Conservation (phyloP, 2,113 vertebrate species). For the Pluvianellus socialis region DNA sequence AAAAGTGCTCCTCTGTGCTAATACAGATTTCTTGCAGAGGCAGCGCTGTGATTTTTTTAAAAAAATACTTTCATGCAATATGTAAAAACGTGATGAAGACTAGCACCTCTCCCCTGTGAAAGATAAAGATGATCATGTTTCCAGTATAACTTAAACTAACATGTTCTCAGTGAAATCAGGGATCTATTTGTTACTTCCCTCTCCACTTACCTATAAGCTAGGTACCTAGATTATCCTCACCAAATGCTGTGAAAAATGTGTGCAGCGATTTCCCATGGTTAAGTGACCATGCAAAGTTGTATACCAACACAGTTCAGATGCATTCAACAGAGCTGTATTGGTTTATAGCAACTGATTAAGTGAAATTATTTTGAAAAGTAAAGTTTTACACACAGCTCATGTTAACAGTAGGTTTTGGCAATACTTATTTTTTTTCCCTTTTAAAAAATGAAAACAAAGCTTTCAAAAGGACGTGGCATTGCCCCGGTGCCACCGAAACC, state of each 20-base stretch:
- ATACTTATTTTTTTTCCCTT: background rate
- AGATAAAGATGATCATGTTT: background rate
- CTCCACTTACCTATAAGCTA: background rate
- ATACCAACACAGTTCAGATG: background rate
- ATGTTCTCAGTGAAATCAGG: background rate
- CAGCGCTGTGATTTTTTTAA: background rate
- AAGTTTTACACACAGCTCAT: background rate
- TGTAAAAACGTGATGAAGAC: background rate
- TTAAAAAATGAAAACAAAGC: background rate
- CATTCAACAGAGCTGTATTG: background rate
- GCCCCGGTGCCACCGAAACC: background rate
- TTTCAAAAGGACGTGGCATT: background rate
- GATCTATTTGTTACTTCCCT: background rate
- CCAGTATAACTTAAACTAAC: background rate
- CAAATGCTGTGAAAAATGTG: background rate
- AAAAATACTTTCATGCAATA: background rate
- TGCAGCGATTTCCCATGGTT: background rate
- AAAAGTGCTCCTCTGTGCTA: background rate
- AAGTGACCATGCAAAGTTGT: background rate
- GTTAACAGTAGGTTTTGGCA: background rate
- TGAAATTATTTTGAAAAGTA: background rate
- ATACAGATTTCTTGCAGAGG: background rate
- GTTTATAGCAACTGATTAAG: background rate
- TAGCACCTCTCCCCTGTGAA: background rate
- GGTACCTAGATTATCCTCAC: background rate